Conservation (phyloP, 2,113 vertebrate species). For the Axis porcinus region DNA sequence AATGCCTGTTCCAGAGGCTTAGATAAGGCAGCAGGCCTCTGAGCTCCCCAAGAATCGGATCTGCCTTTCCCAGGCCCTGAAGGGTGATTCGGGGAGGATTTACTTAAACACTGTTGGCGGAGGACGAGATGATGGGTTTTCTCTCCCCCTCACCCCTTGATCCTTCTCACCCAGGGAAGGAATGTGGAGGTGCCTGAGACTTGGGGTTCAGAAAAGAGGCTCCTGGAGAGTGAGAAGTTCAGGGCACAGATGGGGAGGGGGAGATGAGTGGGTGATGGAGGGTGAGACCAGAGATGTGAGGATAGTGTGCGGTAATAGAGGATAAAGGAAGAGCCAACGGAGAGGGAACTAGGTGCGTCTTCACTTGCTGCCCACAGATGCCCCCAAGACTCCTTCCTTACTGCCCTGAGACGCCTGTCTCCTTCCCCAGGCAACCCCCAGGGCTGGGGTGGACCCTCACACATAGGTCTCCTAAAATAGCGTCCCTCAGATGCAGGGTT, state of each 20-base stretch:
- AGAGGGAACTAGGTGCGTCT: accelerated
- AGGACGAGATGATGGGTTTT: neutral
- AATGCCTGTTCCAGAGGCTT: slow-evolving; percentile 81
- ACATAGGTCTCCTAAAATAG: neutral
- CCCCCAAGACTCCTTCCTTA: neutral
- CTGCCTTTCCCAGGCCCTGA: slow-evolving; percentile 69
- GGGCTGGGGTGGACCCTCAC: neutral
- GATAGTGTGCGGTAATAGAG: neutral
- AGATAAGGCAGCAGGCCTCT: slow-evolving; percentile 81
- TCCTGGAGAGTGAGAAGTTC: neutral
- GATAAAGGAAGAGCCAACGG: neutral
- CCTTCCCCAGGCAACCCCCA: neutral
- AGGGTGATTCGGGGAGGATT: slow-evolving; percentile 69
- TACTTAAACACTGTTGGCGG: neutral
- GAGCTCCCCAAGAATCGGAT: slow-evolving; percentile 66
- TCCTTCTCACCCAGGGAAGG: neutral
- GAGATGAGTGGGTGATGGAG: neutral
- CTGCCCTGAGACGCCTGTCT: neutral
- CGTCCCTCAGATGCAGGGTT: neutral
- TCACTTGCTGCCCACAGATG: neutral
- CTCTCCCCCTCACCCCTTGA: neutral
- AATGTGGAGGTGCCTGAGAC: neutral
- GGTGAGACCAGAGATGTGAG: neutral
- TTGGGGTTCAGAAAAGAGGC: neutral
- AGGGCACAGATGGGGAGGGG: neutral